Percentiles rank a stretch among this genome's conserved stretches.
These are phyloP conservation scores for Ctenicera cuprea DNA, from an alignment of 2,888 invertebrate genomes.

Conservation along the genomic window DNA sequence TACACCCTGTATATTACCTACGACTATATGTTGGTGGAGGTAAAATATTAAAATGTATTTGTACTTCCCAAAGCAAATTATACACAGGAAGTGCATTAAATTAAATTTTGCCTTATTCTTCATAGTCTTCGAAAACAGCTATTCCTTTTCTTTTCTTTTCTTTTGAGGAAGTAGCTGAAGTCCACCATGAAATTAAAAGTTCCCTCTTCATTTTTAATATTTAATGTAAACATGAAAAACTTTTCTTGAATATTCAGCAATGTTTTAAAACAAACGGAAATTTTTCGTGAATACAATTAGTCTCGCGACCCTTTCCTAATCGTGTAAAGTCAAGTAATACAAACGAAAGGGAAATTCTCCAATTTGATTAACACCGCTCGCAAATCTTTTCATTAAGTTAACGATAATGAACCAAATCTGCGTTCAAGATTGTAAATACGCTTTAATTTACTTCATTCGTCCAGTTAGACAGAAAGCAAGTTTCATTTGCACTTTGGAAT, in stretches of 20 bases:
- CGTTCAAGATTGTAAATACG: constrained; percentile 25
- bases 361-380: constrained; percentile 36
- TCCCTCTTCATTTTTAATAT: background rate
- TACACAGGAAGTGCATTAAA: too few species aligned
- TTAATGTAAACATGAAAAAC: background rate
- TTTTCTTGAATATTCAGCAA: background rate
- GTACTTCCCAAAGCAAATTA: too few species aligned
- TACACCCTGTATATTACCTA: too few species aligned
- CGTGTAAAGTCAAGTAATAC: background rate
- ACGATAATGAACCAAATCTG: constrained; percentile 35
- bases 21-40: too few species aligned
- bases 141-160: too few species aligned
- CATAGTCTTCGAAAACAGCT: too few species aligned
- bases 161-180: too few species aligned
- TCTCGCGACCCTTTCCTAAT: background rate
- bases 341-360: constrained; percentile 22
- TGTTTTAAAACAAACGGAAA: background rate
- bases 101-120: too few species aligned
- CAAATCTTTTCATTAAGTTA: constrained; percentile 34
- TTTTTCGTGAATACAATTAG: background rate
- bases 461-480: constrained; percentile 21
- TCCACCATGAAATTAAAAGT: too few species aligned
- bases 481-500: constrained; percentile 19
- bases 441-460: constrained; percentile 27
- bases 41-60: too few species aligned